These are phyloP conservation scores for Cylas formicarius DNA, from an alignment of 1,140 invertebrate species.

Conservation along the genomic window DNA sequence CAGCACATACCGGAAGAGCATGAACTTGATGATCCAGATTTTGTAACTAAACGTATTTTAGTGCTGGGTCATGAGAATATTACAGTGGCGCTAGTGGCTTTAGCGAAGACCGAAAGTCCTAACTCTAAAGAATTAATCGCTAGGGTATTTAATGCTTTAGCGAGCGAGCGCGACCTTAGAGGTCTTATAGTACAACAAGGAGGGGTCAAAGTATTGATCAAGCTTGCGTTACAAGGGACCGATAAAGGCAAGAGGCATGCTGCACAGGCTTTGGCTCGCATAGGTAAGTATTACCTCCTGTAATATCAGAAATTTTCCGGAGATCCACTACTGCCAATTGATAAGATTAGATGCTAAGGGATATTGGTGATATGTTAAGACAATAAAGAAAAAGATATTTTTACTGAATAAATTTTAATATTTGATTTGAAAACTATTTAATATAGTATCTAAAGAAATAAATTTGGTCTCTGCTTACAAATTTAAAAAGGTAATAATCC, in stretches of 20 bases:
- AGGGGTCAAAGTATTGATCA: constrained; percentile 75
- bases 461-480: too few species aligned
- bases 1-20: constrained; percentile 98
- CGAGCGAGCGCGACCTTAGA: constrained; percentile 70
- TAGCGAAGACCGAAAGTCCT: constrained; percentile 88
- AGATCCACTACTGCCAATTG: too few species aligned
- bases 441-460: too few species aligned
- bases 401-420: not conserved
- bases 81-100: constrained; percentile 76
- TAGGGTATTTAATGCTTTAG: constrained; percentile 85
- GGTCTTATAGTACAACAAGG: constrained; percentile 94
- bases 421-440: too few species aligned
- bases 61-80: constrained; percentile 78
- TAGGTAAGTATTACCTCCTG: too few species aligned
- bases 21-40: constrained; percentile 88
- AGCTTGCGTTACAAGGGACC: constrained; percentile 75
- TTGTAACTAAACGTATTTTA: constrained; percentile 75
- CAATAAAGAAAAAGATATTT: not conserved
- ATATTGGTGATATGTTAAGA: too few species aligned
- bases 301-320: too few species aligned
- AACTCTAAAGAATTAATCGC: constrained; percentile 86
- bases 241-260: constrained; percentile 86
- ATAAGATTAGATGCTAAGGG: too few species aligned
- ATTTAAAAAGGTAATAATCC: too few species aligned
- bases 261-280: constrained; percentile 83